Base-by-base conservation (phyloP, 2,888 invertebrate species). In the Oxyteleia sp. region DNA sequence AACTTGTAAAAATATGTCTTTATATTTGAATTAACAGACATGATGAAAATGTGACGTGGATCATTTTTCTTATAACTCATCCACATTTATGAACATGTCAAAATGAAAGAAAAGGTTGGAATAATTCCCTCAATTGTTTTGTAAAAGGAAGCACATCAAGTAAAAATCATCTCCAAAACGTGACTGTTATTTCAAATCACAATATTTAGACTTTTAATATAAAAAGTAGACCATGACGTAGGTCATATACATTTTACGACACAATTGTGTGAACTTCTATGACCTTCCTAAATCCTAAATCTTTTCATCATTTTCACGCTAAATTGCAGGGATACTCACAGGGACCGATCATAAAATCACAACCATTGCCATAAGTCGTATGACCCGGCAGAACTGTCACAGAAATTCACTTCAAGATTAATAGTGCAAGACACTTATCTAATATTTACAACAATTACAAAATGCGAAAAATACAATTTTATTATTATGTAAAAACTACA, bases 131-230 rank as follows among this genome's bases (percentile, higher is more conserved):
- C n/a, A n/a, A n/a, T n/a, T n/a, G n/a, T n/a, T n/a, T n/a, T n/a
- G n/a, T n/a, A n/a, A n/a, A n/a, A n/a, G n/a, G n/a, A n/a, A n/a
- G n/a, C n/a, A n/a, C n/a, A n/a, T n/a, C n/a, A n/a, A 23, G 23
- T 23, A 23, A 23, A 23, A 23, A 23, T 29, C 7, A 13, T 38
- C 23, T 10, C 35, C 18, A 49, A 49, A 64, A 64, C 64, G 49
- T 64, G 35, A 35, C 64, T 49, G 64, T 18, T 64, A 47, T 35
- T 64, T 35, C 13, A 20, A 20, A 49, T 49, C 49, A 49, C 35
- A 64, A 64, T 64, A 35, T 64, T 64, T 64, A 18, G 47, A 49
- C 49, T 63, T 41, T 64, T 64, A 64, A 64, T 64, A 49, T 64
- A 47, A 64, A 64, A 64, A 64, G 20, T 64, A n/a, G n/a, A 20